Evolutionary conservation across 2,797 vertebrate genomes (phyloP).

Genomic region (Dryobates pubescens): DNA sequence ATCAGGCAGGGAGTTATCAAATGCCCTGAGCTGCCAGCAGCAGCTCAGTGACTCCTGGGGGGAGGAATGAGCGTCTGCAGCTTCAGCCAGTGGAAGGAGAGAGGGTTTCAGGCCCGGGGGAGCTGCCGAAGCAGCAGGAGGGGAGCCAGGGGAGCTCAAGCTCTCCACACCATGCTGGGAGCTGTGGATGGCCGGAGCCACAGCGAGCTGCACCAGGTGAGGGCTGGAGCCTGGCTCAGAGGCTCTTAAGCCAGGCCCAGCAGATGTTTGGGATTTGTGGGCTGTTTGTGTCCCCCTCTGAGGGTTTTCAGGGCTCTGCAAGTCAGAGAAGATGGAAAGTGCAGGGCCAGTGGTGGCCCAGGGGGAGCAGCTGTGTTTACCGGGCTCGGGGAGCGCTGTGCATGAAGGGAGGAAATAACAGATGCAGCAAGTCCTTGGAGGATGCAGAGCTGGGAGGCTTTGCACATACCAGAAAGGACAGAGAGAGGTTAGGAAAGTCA

Average conservation of each 20-base stretch:
- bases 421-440: conserved; percentile 6
- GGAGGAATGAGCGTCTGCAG: background rate
- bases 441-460: conserved; percentile 45
- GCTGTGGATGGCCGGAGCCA: rapidly evolving
- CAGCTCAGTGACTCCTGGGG: rapidly evolving
- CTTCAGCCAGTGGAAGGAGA: background rate
- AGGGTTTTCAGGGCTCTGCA: background rate
- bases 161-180: rapidly evolving
- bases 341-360: background rate
- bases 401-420: conserved; percentile 51
- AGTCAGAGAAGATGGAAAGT: background rate
- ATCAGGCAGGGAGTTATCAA: rapidly evolving
- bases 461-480: conserved; percentile 65
- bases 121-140: background rate
- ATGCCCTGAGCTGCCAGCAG: background rate
- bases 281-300: background rate
- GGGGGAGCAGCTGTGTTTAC: background rate
- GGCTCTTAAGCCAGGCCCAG: rapidly evolving
- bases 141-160: rapidly evolving
- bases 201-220: background rate
- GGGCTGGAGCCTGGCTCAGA: rapidly evolving
- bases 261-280: rapidly evolving
- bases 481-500: conserved; percentile 42
- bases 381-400: background rate
- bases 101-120: background rate